Percentiles rank a stretch among this genome's conserved stretches.
Conservation (phyloP, 2,797 vertebrate genomes). For the Etheostoma perlongum region DNA sequence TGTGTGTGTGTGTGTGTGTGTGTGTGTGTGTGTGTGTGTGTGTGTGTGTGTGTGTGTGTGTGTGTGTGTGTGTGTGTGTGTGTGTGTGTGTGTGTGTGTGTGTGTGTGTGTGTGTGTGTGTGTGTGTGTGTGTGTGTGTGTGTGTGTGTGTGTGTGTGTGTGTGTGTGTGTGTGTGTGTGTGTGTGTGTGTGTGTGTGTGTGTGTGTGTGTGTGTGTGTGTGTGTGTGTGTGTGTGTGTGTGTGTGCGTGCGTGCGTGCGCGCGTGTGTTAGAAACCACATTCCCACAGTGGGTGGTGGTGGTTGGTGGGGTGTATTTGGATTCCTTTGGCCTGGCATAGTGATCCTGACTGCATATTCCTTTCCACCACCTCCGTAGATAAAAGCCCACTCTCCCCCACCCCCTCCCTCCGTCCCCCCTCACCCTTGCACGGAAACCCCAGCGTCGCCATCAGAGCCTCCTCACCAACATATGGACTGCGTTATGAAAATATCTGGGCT, state of each 20-base stretch:
- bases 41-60: constrained; percentile 31
- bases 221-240: constrained; percentile 45
- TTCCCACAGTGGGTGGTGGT: constrained; percentile 70
- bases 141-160: constrained; percentile 31
- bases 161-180: constrained; percentile 31
- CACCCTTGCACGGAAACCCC: constrained; percentile 37
- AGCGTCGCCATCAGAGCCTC: constrained; percentile 30
- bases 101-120: constrained; percentile 31
- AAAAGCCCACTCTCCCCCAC: constrained; percentile 41
- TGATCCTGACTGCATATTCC: constrained; percentile 48
- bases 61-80: constrained; percentile 31
- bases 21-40: constrained; percentile 31
- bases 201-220: constrained; percentile 37
- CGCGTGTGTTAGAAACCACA: constrained; percentile 70
- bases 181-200: too few relatives aligned
- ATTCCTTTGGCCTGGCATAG: constrained; percentile 60
- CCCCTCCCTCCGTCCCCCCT: background rate
- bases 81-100: constrained; percentile 31
- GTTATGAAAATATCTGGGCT: constrained; percentile 61
- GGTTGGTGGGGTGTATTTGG: constrained; percentile 45
- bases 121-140: constrained; percentile 31
- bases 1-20: constrained; percentile 31
- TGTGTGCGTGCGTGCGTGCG: constrained; percentile 42
- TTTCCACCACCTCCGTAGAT: constrained; percentile 64
- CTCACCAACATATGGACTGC: constrained; percentile 63